Evolutionary conservation across 2,888 invertebrate species (phyloP), one percentile per base, ranked within the genome.

Genomic region (Hypselothyrea guttata): DNA sequence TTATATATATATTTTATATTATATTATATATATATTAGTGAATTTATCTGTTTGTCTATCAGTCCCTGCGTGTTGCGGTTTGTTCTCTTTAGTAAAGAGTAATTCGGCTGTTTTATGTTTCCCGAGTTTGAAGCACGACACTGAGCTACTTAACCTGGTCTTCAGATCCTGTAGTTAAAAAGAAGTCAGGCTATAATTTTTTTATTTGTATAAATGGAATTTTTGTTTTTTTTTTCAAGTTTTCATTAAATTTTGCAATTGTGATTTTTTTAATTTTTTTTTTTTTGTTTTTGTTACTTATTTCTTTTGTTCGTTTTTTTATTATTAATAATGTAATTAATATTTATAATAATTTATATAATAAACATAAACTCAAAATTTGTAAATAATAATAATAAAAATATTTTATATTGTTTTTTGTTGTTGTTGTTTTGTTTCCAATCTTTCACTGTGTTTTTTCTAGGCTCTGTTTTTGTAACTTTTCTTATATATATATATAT

Each of bases 301-400:
- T 60, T 38, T 71, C 27, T 37, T 61, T 74, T 78, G 62, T 12
- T 28, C 42, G 41, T 55, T 65, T 2, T 31, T 51, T 58, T 70
- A 77, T 82, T 84, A 73, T 78, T 84, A 76, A 74, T 79, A 83
- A 79, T 84, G 85, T 76, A 85, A 85, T 83, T 87, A 87, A 78
- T 74, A 87, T 87, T 87, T 87, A 87, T 87, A 87, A 87, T 86
- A 86, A 87, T 86, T 87, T 86, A 87, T 84, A 83, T 86, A 86
- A 86, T 87, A 84, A 84, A 87, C 82, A 88, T 87, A 88, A 84
- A 87, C 84, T 87, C 85, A 86, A 73, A 84, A 82, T 86, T 81
- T 83, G 82, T 84, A 86, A 88, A 87, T 87, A 86, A 87, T 87
- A 87, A 78, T 84, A 87, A 88, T 88, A 88, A 88, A 87, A 83